Evolutionary conservation across 2,113 vertebrate species (phyloP).

Genomic region (Sminthopsis crassicaudata): DNA sequence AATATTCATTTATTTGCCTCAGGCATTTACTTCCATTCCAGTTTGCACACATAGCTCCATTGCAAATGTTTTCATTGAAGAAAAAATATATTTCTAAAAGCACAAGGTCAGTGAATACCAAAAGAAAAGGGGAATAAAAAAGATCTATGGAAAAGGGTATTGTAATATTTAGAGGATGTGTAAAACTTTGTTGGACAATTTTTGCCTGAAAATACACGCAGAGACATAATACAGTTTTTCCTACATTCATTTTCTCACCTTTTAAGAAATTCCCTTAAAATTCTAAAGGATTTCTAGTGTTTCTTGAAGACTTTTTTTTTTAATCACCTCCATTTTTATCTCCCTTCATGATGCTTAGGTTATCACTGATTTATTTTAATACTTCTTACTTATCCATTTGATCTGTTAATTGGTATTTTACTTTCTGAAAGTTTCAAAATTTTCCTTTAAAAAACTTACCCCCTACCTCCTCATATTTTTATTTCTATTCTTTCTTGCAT

Average conservation of each 20-base stretch:
- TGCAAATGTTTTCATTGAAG: constrained; percentile 20
- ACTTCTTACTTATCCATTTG: constrained; percentile 56
- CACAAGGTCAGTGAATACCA: background rate
- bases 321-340: constrained; percentile 47
- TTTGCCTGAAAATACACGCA: constrained; percentile 29
- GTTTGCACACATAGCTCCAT: background rate
- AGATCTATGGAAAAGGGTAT: background rate
- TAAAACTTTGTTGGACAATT: constrained; percentile 19
- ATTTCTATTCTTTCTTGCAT: constrained; percentile 19
- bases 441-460: background rate
- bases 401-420: constrained; percentile 64
- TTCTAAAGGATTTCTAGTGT: constrained; percentile 50
- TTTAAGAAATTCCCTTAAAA: constrained; percentile 31
- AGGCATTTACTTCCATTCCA: background rate
- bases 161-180: background rate
- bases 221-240: constrained; percentile 16
- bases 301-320: constrained; percentile 42
- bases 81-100: constrained; percentile 21
- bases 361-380: constrained; percentile 59
- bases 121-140: background rate
- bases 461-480: constrained; percentile 51
- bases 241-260: background rate
- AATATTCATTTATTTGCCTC: constrained; percentile 14
- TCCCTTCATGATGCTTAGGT: constrained; percentile 56
- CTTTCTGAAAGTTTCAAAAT: constrained; percentile 16